A percentile compares a stretch with the other conserved stretches of the same genome.
Evolutionary conservation across 1,140 invertebrate species (phyloP).

Genomic region (Proales similis): DNA sequence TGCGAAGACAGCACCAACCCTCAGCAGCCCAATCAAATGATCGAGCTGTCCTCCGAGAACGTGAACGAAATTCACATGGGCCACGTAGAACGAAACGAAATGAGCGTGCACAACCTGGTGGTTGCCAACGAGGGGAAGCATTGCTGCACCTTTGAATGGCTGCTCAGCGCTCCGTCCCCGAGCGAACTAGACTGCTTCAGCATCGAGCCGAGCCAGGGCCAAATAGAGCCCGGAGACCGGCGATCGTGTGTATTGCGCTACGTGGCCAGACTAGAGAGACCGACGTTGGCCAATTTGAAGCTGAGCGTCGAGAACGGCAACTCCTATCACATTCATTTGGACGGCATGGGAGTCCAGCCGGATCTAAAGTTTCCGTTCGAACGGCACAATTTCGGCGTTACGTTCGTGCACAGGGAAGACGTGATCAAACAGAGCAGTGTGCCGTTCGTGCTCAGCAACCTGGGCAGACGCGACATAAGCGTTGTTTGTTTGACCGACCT

Average conservation of each 20-base stretch:
- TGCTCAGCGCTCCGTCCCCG: not conserved
- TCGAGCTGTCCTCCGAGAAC: conserved; percentile 5
- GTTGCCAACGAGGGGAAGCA: conserved; percentile 19
- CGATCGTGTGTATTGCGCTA: conserved; percentile 22
- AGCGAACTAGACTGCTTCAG: conserved; percentile 21
- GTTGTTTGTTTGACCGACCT: conserved; percentile 48
- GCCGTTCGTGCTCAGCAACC: conserved; percentile 47
- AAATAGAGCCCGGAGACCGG: conserved; percentile 20
- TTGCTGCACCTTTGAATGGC: conserved; percentile 18
- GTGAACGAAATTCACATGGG: conserved; percentile 37
- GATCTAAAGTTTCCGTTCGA: conserved; percentile 50
- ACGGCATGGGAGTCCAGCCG: conserved; percentile 39
- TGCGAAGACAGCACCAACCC: conserved; percentile 5
- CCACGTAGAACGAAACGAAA: conserved; percentile 26
- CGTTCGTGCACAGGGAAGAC: conserved; percentile 50
- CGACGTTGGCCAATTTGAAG: conserved; percentile 24
- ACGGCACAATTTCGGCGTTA: conserved; percentile 49
- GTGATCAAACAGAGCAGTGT: conserved; percentile 44
- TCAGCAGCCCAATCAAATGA: not conserved
- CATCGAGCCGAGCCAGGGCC: not conserved
- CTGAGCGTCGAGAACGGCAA: conserved; percentile 17
- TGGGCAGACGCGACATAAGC: conserved; percentile 50
- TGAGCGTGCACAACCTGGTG: conserved; percentile 16
- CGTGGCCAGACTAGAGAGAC: conserved; percentile 8
- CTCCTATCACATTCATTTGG: conserved; percentile 25